Evolutionary conservation across 2,113 vertebrate species (phyloP).

Genomic region (Ochotona curzoniae): DNA sequence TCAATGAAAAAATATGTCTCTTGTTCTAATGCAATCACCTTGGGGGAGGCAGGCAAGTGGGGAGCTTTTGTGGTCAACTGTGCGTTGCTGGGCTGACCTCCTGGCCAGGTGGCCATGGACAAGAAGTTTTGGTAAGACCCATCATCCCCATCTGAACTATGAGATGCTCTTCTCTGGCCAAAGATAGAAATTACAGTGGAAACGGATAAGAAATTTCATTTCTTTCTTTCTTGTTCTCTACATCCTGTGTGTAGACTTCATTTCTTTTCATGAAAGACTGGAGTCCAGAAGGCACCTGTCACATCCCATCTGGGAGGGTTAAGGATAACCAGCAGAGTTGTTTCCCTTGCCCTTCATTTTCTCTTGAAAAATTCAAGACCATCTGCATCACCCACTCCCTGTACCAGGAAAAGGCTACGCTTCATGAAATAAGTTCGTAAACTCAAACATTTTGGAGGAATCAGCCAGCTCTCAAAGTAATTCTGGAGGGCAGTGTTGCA

Average conservation of each 20-base stretch:
- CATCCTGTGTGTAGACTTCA: background rate
- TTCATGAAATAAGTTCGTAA: background rate
- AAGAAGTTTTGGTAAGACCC: background rate
- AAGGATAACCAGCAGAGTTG: background rate
- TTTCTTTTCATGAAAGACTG: background rate
- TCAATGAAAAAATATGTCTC: constrained; percentile 43
- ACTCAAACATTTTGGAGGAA: background rate
- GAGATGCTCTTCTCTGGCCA: background rate
- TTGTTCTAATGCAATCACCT: constrained; percentile 12
- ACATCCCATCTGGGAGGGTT: background rate
- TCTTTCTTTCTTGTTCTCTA: background rate
- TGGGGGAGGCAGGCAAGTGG: background rate
- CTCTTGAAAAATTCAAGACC: background rate
- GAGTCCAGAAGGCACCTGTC: background rate
- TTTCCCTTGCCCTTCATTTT: background rate
- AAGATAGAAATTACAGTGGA: background rate
- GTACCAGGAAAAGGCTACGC: background rate
- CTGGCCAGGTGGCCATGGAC: background rate
- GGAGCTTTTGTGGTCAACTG: background rate
- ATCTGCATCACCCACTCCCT: background rate
- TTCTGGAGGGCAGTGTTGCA: background rate
- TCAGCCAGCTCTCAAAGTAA: background rate
- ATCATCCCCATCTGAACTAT: background rate
- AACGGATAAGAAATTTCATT: background rate
- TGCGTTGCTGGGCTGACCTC: background rate